Evolutionary conservation across 1,140 invertebrate species (phyloP).

Genomic region (Ctenoplectra terminalis): DNA sequence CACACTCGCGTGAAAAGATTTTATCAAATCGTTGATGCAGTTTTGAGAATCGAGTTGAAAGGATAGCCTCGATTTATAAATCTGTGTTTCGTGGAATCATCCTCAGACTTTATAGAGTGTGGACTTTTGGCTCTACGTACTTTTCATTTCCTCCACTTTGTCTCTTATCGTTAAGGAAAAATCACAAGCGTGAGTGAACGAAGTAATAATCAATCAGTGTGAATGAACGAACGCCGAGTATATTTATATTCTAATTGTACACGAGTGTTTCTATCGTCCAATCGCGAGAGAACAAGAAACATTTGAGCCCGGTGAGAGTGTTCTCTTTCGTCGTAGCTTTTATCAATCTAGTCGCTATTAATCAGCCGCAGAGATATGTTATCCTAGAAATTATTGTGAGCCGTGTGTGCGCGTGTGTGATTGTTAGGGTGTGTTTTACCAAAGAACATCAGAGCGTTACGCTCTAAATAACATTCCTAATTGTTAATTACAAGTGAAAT

Average conservation of each 20-base stretch:
- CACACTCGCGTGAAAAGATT: constrained; percentile 13
- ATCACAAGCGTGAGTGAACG: background rate
- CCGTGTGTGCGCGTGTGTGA: constrained; percentile 48
- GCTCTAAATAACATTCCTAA: constrained; percentile 71
- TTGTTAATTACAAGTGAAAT: constrained; percentile 58
- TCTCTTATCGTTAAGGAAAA: background rate
- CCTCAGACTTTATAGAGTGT: background rate
- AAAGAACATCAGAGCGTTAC: constrained; percentile 60
- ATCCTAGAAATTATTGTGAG: constrained; percentile 59
- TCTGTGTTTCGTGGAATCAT: background rate
- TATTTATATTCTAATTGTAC: constrained; percentile 37
- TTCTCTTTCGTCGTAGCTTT: constrained; percentile 64
- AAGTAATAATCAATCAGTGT: background rate
- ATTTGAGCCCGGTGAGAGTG: constrained; percentile 31
- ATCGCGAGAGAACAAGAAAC: background rate
- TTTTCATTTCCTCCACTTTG: background rate
- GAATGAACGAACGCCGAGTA: background rate
- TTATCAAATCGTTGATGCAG: constrained; percentile 18
- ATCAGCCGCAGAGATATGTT: constrained; percentile 63
- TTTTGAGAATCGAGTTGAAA: constrained; percentile 5
- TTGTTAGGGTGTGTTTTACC: constrained; percentile 61
- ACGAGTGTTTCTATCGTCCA: constrained; percentile 49
- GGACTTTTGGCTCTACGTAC: background rate
- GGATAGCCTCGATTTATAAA: background rate
- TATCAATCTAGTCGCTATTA: constrained; percentile 74